Evolutionary conservation across 2,888 invertebrate species (phyloP), one percentile per base, ranked within the genome.

Genomic region (Temnothorax ravouxi): DNA sequence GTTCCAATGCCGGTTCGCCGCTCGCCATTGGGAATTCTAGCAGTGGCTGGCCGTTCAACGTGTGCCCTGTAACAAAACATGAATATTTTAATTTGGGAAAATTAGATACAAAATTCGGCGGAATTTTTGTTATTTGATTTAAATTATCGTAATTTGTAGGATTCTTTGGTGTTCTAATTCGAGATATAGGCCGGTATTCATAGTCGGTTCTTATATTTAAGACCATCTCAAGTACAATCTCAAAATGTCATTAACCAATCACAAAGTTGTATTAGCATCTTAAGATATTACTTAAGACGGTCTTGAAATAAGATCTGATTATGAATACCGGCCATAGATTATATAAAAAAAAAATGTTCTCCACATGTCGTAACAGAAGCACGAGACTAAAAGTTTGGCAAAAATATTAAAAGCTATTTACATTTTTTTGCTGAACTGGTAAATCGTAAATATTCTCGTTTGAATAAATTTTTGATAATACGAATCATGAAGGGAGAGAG

Each of bases 31-130:
- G 96, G 95, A 98, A 98, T 95, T 98, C 98, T 91, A 98, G 96
- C 91, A 98, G 95, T 83, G 97, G 97, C 95, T 98, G 98, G 75
- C 98, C 97, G 94, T 98, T 98, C 92, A 98, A 96, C 93, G 97
- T 97, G 91, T 97, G 97, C 92, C 98, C 98, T 98, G 96, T 50
- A 77, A 67, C 50, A 67, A 6, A 47, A 67, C 3, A 50, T 18
- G 67, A 44, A 15, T 59, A 67, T 47, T 54, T 64, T 41, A 59
- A 38, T 41, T 44, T n/a, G 29, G 9, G n/a, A 56, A 21, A 9
- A 56, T 2, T 9, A 25, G 6, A 56, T 15, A 44, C 44, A 38
- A 56, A 56, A 56, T n/a, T 34, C 21, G 13, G 2, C 29, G 1
- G 3, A 41, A 38, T 59, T 54, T 29, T 29, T 29, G 3, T 29